Evolutionary conservation across 1,140 invertebrate species (phyloP).

Genomic region (Scaptomyza graminum): DNA sequence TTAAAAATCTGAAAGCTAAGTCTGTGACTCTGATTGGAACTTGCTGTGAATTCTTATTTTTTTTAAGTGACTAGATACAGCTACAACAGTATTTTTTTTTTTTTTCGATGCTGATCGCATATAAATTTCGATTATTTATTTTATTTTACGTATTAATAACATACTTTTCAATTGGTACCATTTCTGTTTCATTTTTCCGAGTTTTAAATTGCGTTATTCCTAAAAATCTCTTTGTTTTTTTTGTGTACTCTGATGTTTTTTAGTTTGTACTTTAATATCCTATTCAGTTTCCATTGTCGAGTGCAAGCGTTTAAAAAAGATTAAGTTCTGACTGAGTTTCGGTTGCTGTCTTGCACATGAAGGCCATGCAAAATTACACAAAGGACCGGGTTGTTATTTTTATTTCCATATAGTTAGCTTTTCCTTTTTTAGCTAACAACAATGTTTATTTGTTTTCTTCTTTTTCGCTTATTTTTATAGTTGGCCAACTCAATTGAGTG

Average conservation of each 20-base stretch:
- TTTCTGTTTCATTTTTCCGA: too few species aligned
- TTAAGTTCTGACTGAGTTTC: slow-evolving; percentile 51
- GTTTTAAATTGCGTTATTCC: too few species aligned
- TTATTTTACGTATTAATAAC: too few species aligned
- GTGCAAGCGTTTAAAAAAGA: slow-evolving; percentile 55
- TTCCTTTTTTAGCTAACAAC: slow-evolving; percentile 7
- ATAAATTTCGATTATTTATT: too few species aligned
- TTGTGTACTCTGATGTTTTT: too few species aligned
- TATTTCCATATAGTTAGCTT: slow-evolving; percentile 52
- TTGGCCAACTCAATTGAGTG: slow-evolving; percentile 82
- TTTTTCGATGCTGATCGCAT: too few species aligned
- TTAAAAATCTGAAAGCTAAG: slow-evolving; percentile 7
- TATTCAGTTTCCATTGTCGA: slow-evolving; percentile 38
- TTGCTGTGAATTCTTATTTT: slow-evolving; percentile 1
- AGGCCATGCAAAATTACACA: slow-evolving; percentile 57
- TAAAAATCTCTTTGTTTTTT: too few species aligned
- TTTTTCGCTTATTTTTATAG: slow-evolving; percentile 51
- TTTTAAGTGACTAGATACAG: too few species aligned
- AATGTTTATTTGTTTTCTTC: slow-evolving; percentile 16
- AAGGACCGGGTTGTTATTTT: slow-evolving; percentile 35
- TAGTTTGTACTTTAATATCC: slow-evolving; percentile 15
- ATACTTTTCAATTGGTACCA: too few species aligned
- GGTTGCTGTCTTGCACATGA: slow-evolving; percentile 27
- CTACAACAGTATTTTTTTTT: too few species aligned
- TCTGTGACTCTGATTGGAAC: neutral